Evolutionary conservation across 2,888 invertebrate genomes (phyloP).

Genomic region (Nemoura dubitans): DNA sequence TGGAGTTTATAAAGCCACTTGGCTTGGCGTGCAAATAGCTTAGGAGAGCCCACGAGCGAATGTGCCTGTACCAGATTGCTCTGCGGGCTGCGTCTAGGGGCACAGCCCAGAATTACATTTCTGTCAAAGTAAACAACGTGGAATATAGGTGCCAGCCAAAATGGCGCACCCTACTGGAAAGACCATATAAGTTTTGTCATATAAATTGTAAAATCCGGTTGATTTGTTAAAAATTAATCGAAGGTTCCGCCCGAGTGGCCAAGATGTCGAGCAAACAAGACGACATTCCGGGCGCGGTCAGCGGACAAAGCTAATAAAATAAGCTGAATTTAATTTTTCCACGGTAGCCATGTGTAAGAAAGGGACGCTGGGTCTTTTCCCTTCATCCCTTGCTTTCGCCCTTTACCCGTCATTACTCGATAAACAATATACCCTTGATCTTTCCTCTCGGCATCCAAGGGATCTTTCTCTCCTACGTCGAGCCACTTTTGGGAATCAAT

Average conservation of each 20-base stretch:
- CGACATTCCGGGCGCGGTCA: neutral
- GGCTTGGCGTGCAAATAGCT: neutral
- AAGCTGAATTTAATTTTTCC: neutral
- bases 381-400: neutral
- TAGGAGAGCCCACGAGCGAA: neutral
- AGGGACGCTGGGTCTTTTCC: neutral
- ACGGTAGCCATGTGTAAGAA: neutral
- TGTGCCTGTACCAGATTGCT: neutral
- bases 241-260: slow-evolving; percentile 41
- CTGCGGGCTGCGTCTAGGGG: neutral
- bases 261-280: neutral
- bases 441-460: neutral
- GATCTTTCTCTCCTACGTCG: neutral
- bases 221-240: slow-evolving; percentile 44
- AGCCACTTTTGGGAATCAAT: slow-evolving; percentile 35
- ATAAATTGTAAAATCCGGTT: neutral
- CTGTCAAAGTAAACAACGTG: neutral
- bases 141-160: neutral
- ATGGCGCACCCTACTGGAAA: neutral
- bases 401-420: slow-evolving; percentile 14
- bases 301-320: neutral
- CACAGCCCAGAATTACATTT: neutral
- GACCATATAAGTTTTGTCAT: neutral
- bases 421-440: slow-evolving; percentile 40
- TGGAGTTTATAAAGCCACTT: too few relatives aligned